A percentile compares a stretch with the other conserved stretches of the same genome.
phyloP scores from a whole-genome alignment of 2,888 invertebrate genomes.

The Limnephilus rhombicus region DNA sequence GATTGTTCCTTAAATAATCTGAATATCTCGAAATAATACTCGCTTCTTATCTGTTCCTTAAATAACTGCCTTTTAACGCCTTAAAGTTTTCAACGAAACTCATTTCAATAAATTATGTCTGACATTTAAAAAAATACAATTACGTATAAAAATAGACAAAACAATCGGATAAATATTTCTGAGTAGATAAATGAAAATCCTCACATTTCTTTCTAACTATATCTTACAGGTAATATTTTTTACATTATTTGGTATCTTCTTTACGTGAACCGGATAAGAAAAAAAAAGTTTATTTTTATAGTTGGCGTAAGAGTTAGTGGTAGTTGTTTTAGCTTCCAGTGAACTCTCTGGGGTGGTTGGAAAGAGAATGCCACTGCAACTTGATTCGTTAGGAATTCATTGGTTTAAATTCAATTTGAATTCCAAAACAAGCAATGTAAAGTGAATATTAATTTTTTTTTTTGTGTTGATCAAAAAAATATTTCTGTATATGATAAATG shows the following conservation, averaged over 20 bases:
- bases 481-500: not conserved
- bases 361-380: not conserved
- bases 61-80: not conserved
- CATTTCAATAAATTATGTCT: not conserved
- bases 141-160: not conserved
- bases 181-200: not conserved
- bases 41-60: not conserved
- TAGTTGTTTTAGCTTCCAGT: not conserved
- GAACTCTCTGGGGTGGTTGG: not conserved
- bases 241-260: not conserved
- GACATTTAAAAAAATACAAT: not conserved
- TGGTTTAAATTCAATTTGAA: not conserved
- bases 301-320: not conserved
- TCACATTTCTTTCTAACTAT: not conserved
- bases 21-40: not conserved
- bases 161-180: not conserved
- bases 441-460: too few species aligned
- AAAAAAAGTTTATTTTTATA: not conserved
- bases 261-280: not conserved
- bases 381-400: not conserved
- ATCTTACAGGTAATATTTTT: not conserved
- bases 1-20: not conserved
- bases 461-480: too few species aligned
- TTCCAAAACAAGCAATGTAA: too few species aligned
- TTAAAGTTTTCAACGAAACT: not conserved